Conservation (phyloP, 2,888 invertebrate species). For the Ennomos erosarius region DNA sequence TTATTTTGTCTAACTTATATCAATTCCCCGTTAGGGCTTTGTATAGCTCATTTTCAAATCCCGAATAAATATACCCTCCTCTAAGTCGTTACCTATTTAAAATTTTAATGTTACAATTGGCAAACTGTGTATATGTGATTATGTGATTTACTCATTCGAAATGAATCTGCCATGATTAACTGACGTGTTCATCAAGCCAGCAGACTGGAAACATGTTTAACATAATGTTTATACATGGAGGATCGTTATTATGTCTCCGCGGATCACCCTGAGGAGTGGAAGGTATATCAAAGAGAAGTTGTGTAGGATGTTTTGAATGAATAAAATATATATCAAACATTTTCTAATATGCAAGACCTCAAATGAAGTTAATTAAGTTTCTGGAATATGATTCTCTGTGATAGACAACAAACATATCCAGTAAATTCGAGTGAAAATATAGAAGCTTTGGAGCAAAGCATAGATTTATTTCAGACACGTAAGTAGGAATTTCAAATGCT, state of each 20-base stretch:
- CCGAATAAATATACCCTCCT: too few relatives aligned
- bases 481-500: too few relatives aligned
- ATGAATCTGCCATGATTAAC: slow-evolving; percentile 21
- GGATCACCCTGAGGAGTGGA: slow-evolving; percentile 11
- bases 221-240: slow-evolving; percentile 24
- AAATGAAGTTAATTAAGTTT: slow-evolving; percentile 2
- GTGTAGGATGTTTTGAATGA: slow-evolving; percentile 11
- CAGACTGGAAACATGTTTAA: slow-evolving; percentile 27
- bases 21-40: too few relatives aligned
- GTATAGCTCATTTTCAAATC: too few relatives aligned
- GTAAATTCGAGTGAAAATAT: too few relatives aligned
- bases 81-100: too few relatives aligned
- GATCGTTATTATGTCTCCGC: slow-evolving; percentile 8
- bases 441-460: too few relatives aligned
- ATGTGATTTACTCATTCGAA: slow-evolving; percentile 22
- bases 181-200: slow-evolving; percentile 28
- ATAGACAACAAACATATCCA: too few relatives aligned
- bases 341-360: background rate
- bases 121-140: background rate
- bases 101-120: too few relatives aligned
- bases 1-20: too few relatives aligned
- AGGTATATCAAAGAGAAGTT: slow-evolving; percentile 9
- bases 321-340: slow-evolving; percentile 1
- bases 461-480: too few relatives aligned
- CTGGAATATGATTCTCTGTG: background rate